phyloP scores from a whole-genome alignment of 2,113 vertebrate genomes.

The Prochilodus magdalenae region DNA sequence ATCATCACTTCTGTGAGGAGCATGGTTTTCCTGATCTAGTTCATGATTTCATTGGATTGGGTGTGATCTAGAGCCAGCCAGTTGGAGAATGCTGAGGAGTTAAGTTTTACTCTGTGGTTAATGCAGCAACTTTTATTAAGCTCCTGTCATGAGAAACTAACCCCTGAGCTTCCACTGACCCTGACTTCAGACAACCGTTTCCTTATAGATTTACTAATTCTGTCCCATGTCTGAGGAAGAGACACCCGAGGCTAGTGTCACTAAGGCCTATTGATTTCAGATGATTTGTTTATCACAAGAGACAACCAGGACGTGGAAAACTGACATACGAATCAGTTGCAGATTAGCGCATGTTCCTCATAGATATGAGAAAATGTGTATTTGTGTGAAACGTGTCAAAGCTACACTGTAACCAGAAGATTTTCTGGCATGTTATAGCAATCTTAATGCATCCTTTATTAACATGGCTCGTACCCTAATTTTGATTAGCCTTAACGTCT shows the following conservation, averaged over 20 bases:
- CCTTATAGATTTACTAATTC: neutral
- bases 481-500: neutral
- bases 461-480: neutral
- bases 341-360: too few relatives aligned
- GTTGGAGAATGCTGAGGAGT: neutral
- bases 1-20: too few relatives aligned
- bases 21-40: too few relatives aligned
- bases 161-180: neutral
- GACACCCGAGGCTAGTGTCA: neutral
- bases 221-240: neutral
- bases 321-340: too few relatives aligned
- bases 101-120: neutral
- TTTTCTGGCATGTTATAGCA: neutral
- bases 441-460: neutral
- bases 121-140: neutral
- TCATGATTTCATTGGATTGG: too few relatives aligned
- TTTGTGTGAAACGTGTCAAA: neutral
- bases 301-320: too few relatives aligned
- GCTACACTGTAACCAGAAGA: neutral
- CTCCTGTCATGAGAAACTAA: neutral
- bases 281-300: too few relatives aligned
- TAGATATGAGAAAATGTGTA: neutral
- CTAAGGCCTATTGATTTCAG: neutral
- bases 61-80: too few relatives aligned
- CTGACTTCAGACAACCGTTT: neutral